These are phyloP conservation scores for Probaryconus sp. DNA, from an alignment of 1,140 invertebrate genomes.

Conservation along the genomic window DNA sequence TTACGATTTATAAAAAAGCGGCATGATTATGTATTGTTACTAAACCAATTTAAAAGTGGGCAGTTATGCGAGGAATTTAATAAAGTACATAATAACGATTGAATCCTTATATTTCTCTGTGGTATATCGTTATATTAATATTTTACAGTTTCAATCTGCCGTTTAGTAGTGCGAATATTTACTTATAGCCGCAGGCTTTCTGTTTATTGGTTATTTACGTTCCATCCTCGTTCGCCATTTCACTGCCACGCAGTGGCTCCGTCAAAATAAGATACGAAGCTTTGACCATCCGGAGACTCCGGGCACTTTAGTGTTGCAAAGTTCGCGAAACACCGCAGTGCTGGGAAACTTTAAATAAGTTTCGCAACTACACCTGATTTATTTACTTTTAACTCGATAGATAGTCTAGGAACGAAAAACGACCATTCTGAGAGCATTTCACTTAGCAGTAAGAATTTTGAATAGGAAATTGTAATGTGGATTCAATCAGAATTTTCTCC, in stretches of 20 bases:
- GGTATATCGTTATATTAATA: slow-evolving; percentile 45
- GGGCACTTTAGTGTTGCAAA: slow-evolving; percentile 61
- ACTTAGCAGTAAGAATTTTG: slow-evolving; percentile 33
- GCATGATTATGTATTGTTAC: no score
- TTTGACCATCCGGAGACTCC: slow-evolving; percentile 54
- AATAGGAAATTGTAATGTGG: slow-evolving; percentile 19
- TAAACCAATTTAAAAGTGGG: slow-evolving; percentile 17
- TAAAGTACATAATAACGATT: slow-evolving; percentile 27
- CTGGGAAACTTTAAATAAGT: slow-evolving; percentile 68
- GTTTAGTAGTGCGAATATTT: slow-evolving; percentile 44
- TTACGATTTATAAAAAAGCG: no score
- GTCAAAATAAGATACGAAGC: slow-evolving; percentile 63
- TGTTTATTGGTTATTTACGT: slow-evolving; percentile 55
- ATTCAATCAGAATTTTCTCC: no score
- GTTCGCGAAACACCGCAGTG: slow-evolving; percentile 56
- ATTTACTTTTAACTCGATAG: slow-evolving; percentile 70
- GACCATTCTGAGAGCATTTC: slow-evolving; percentile 17
- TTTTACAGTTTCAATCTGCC: slow-evolving; percentile 38
- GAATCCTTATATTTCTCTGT: slow-evolving; percentile 9
- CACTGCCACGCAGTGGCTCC: slow-evolving; percentile 35
- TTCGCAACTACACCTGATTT: slow-evolving; percentile 66
- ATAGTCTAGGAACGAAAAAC: slow-evolving; percentile 50
- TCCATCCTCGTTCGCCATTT: slow-evolving; percentile 37
- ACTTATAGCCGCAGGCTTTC: slow-evolving; percentile 38
- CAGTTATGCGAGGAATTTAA: slow-evolving; percentile 26